Conservation (phyloP, 1,140 invertebrate genomes). For the Drosophila pruinosa region DNA sequence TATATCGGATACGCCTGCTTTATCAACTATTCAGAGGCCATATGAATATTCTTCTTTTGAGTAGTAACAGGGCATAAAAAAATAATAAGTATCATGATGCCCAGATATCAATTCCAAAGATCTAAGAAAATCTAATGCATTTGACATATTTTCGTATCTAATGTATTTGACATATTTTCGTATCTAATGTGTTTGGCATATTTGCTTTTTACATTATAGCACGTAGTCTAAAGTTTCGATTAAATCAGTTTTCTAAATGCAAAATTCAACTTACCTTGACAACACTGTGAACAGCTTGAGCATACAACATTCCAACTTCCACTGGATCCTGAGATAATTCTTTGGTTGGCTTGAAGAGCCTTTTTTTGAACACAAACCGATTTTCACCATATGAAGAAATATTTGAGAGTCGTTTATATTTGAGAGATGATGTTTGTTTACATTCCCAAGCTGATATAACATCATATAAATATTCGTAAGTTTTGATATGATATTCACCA, state of each 20-base stretch:
- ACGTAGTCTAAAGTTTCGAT: no score
- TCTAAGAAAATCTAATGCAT: no score
- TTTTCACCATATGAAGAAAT: constrained; percentile 92
- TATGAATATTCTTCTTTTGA: no score
- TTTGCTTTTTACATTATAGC: no score
- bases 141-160: no score
- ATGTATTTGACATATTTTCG: no score
- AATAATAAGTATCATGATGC: no score
- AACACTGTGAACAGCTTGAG: constrained; percentile 96
- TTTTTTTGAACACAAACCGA: constrained; percentile 95
- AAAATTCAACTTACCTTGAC: constrained; percentile 89
- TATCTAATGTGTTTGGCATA: no score
- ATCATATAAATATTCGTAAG: constrained; percentile 96
- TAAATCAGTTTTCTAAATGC: neutral
- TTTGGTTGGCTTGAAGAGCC: constrained; percentile 93
- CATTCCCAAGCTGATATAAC: constrained; percentile 96
- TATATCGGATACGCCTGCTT: no score
- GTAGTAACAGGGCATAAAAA: no score
- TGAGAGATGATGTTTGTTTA: constrained; percentile 85
- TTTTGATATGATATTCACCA: constrained; percentile 95
- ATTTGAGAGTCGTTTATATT: constrained; percentile 85
- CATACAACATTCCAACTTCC: constrained; percentile 96
- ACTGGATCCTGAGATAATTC: constrained; percentile 98
- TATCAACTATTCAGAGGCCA: no score
- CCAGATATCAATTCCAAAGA: no score